Conservation (phyloP, 2,888 invertebrate species). For the Hirtodrosophila duncani region DNA sequence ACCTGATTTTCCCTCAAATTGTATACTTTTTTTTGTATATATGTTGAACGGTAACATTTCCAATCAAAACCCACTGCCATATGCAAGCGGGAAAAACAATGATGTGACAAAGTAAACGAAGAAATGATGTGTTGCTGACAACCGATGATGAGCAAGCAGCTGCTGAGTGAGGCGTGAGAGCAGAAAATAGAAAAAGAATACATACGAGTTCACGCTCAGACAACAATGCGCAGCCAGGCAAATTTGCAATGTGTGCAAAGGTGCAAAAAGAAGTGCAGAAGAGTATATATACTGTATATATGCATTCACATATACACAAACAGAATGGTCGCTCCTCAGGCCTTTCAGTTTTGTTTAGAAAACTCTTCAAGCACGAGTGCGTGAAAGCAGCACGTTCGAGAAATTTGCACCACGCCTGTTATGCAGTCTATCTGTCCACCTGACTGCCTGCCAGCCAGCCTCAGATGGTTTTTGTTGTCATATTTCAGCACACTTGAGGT, state of each 20-base stretch:
- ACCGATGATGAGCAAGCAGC: slow-evolving; percentile 7
- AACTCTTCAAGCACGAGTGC: slow-evolving; percentile 71
- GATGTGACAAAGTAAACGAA: slow-evolving; percentile 7
- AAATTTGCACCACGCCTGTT: slow-evolving; percentile 29
- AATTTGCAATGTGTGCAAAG: slow-evolving; percentile 45
- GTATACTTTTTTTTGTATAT: too few species aligned
- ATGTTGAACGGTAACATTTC: too few species aligned
- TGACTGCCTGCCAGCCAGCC: slow-evolving; percentile 36
- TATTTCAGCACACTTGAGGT: slow-evolving; percentile 67
- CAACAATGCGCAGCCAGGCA: slow-evolving; percentile 47
- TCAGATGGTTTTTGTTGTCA: slow-evolving; percentile 49
- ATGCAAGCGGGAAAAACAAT: too few species aligned
- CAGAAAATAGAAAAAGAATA: background rate
- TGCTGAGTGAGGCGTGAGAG: background rate
- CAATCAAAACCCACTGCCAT: slow-evolving; percentile 26
- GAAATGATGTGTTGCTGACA: slow-evolving; percentile 15
- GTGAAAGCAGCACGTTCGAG: slow-evolving; percentile 65
- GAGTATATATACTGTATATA: slow-evolving; percentile 17
- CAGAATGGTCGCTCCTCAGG: background rate
- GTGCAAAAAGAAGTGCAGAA: slow-evolving; percentile 23
- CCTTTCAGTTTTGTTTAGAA: slow-evolving; percentile 66
- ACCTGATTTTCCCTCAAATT: too few species aligned
- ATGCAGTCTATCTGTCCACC: slow-evolving; percentile 44
- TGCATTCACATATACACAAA: background rate
- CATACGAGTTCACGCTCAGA: too few species aligned